Evolutionary conservation across 2,113 vertebrate genomes (phyloP).

Genomic region (Trochalopteron elliotii): DNA sequence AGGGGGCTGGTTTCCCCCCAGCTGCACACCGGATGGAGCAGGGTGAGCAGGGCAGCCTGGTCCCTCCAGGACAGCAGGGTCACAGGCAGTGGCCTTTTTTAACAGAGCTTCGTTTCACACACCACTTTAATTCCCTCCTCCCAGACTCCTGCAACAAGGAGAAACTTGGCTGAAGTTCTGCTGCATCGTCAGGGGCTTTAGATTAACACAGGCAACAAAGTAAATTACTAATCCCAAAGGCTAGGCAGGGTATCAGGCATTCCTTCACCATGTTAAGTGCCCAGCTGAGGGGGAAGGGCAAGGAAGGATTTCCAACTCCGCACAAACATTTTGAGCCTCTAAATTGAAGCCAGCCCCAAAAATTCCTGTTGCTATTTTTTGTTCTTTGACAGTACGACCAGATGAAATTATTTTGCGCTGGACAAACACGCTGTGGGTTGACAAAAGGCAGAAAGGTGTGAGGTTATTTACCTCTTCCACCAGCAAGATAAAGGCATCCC

Average conservation of each 20-base stretch:
- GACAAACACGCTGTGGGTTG: neutral
- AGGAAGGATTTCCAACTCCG: neutral
- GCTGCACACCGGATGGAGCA: neutral
- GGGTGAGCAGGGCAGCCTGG: too few relatives aligned
- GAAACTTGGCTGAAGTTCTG: neutral
- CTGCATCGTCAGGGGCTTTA: neutral
- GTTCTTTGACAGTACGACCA: neutral
- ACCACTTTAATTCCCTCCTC: neutral
- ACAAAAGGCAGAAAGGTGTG: neutral
- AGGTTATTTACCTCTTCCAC: neutral
- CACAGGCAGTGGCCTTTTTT: neutral
- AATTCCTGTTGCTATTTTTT: conserved; percentile 3
- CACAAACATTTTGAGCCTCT: neutral
- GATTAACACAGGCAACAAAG: neutral
- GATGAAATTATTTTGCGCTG: neutral
- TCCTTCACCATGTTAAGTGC: neutral
- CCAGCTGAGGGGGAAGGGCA: neutral
- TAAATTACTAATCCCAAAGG: neutral
- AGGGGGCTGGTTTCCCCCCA: too few relatives aligned
- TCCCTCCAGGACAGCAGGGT: neutral
- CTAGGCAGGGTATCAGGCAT: neutral
- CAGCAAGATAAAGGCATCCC: neutral
- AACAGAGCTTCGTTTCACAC: neutral
- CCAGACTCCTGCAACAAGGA: neutral
- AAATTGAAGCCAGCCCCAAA: neutral